phyloP scores from a whole-genome alignment of 1,140 invertebrate genomes.

The Polypedilum pembai region DNA sequence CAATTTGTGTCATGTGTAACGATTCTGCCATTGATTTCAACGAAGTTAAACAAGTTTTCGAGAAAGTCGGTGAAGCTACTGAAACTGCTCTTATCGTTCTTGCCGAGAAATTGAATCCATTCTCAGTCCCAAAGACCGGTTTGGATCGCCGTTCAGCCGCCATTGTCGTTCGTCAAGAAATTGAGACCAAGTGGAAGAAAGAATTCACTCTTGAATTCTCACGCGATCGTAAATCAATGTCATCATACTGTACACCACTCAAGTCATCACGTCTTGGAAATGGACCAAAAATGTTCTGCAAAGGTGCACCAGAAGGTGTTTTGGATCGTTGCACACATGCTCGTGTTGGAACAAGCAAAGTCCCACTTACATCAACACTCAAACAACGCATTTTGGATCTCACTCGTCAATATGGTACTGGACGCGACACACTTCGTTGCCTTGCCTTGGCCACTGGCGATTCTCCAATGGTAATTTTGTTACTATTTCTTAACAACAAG shows the following conservation, averaged over 20 bases:
- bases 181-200: slow-evolving; percentile 97
- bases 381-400: slow-evolving; percentile 91
- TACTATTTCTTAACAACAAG: neutral
- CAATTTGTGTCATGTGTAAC: slow-evolving; percentile 98
- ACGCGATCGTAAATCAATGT: slow-evolving; percentile 99
- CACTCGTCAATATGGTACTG: slow-evolving; percentile 93
- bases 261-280: slow-evolving; percentile 78
- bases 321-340: slow-evolving; percentile 96
- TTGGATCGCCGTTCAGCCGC: slow-evolving; percentile 86
- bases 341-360: slow-evolving; percentile 85
- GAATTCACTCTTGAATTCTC: slow-evolving; percentile 99
- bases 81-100: slow-evolving; percentile 98
- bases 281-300: slow-evolving; percentile 94
- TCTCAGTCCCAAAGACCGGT: slow-evolving; percentile 77
- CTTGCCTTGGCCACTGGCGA: slow-evolving; percentile 94
- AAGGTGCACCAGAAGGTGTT: slow-evolving; percentile 98
- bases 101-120: slow-evolving; percentile 97
- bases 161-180: slow-evolving; percentile 85
- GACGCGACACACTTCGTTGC: slow-evolving; percentile 96
- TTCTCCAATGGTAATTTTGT: slow-evolving; percentile 60
- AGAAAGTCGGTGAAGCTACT: slow-evolving; percentile 97
- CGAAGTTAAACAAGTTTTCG: slow-evolving; percentile 84
- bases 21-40: slow-evolving; percentile 99
- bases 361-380: slow-evolving; percentile 83
- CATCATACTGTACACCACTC: slow-evolving; percentile 84